These are phyloP conservation scores for Scartelaos histophorus DNA, from an alignment of 2,113 vertebrate genomes.

Conservation along the genomic window DNA sequence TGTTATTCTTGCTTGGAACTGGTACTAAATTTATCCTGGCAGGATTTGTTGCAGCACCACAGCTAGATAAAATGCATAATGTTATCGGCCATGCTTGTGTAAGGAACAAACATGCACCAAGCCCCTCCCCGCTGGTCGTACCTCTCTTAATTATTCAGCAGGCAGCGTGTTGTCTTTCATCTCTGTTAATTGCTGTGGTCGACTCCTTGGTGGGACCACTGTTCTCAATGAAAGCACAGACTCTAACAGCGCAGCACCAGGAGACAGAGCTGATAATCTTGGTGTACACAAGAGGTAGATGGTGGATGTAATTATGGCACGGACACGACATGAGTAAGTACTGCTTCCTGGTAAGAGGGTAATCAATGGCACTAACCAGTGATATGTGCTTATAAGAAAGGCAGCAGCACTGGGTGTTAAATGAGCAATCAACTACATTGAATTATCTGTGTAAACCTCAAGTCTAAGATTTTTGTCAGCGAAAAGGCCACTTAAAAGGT, in stretches of 20 bases:
- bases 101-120: constrained; percentile 35
- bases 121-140: constrained; percentile 66
- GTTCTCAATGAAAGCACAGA: constrained; percentile 55
- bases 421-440: not conserved
- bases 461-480: not conserved
- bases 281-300: not conserved
- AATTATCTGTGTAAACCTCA: not conserved
- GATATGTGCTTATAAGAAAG: constrained; percentile 1
- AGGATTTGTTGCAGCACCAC: constrained; percentile 3
- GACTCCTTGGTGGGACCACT: constrained; percentile 70
- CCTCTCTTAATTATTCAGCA: constrained; percentile 77
- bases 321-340: constrained; percentile 8
- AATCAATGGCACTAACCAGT: not conserved
- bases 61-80: constrained; percentile 1
- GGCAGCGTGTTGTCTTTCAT: constrained; percentile 75
- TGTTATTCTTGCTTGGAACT: constrained; percentile 1
- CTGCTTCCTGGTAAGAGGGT: not conserved
- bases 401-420: not conserved
- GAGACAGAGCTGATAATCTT: constrained; percentile 24
- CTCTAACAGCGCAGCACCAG: constrained; percentile 46
- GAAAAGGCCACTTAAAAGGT: not conserved
- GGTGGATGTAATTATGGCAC: constrained; percentile 1
- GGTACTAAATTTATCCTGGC: not conserved
- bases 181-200: constrained; percentile 75
- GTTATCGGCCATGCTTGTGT: constrained; percentile 39